Percentiles rank a stretch among this genome's conserved stretches.
Evolutionary conservation across 2,888 invertebrate species (phyloP).

Genomic region (Eupithecia pulchellata): DNA sequence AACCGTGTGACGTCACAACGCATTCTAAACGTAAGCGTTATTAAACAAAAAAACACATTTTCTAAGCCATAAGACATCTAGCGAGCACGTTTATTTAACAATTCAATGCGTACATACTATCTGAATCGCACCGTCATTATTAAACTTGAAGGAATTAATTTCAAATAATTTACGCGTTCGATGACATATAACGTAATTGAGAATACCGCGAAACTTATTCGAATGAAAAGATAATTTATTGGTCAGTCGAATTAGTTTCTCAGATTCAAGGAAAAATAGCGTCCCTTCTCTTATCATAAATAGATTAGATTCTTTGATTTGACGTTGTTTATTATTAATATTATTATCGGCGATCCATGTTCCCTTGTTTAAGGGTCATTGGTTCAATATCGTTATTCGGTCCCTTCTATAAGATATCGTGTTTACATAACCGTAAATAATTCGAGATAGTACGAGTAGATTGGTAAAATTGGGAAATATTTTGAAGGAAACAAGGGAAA

Average conservation of each 20-base stretch:
- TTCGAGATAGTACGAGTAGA: slow-evolving; percentile 25
- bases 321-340: slow-evolving; percentile 7
- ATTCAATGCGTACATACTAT: too few relatives aligned
- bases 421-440: slow-evolving; percentile 42
- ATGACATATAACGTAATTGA: too few relatives aligned
- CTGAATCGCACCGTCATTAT: too few relatives aligned
- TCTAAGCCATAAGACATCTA: too few relatives aligned
- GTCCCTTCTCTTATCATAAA: not conserved
- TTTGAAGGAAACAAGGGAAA: not conserved
- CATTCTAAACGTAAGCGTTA: too few relatives aligned
- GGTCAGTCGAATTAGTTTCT: not conserved
- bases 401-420: slow-evolving; percentile 37
- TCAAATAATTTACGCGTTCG: too few relatives aligned
- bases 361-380: slow-evolving; percentile 35
- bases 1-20: too few relatives aligned
- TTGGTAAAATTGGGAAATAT: slow-evolving; percentile 6
- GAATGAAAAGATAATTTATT: not conserved
- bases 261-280: not conserved
- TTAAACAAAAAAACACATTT: too few relatives aligned
- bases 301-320: slow-evolving; percentile 11
- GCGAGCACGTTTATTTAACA: too few relatives aligned
- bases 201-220: not conserved
- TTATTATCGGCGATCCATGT: slow-evolving; percentile 15
- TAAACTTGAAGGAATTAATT: too few relatives aligned
- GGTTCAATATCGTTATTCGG: slow-evolving; percentile 41